phyloP scores from a whole-genome alignment of 2,888 invertebrate species.

The Cryptocheilus praepositus region DNA sequence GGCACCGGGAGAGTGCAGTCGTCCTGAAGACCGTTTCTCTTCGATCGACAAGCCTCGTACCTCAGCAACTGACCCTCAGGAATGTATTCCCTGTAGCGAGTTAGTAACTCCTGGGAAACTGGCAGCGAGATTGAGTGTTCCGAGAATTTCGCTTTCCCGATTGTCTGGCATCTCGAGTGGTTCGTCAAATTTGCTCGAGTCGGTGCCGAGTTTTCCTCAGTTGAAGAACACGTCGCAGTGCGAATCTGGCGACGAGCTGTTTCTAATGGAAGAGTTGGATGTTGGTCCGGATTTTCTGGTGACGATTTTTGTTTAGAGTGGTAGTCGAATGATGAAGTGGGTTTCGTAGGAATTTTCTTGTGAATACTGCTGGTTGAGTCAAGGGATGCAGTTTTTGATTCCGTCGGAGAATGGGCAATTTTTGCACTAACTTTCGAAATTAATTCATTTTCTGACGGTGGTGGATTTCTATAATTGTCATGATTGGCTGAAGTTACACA shows the following conservation, averaged over 20 bases:
- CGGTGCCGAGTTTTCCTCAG: not conserved
- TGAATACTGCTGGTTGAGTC: too few relatives aligned
- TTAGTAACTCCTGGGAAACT: constrained; percentile 35
- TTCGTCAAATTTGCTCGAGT: not conserved
- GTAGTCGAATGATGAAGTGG: too few relatives aligned
- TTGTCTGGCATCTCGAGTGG: not conserved
- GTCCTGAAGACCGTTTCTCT: constrained; percentile 61
- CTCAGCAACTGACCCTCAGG: constrained; percentile 40
- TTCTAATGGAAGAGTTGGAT: not conserved
- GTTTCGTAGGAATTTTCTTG: too few relatives aligned
- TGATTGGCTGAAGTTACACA: too few relatives aligned
- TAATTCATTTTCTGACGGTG: too few relatives aligned
- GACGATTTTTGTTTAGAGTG: not conserved
- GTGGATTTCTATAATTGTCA: too few relatives aligned
- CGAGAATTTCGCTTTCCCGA: not conserved
- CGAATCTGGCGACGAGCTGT: too few relatives aligned
- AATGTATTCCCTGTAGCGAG: constrained; percentile 39
- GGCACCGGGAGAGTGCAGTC: constrained; percentile 48
- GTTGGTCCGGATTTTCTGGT: not conserved
- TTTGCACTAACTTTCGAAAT: too few relatives aligned
- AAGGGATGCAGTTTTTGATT: too few relatives aligned
- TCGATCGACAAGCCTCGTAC: constrained; percentile 48
- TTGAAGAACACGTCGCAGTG: too few relatives aligned
- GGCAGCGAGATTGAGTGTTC: constrained; percentile 6
- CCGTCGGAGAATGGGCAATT: too few relatives aligned